Evolutionary conservation across 30 jellyfish, hydroid and myxozoan species (phyloP), one percentile per base, ranked within the genome.

Genomic region (Sanderia malayensis): DNA sequence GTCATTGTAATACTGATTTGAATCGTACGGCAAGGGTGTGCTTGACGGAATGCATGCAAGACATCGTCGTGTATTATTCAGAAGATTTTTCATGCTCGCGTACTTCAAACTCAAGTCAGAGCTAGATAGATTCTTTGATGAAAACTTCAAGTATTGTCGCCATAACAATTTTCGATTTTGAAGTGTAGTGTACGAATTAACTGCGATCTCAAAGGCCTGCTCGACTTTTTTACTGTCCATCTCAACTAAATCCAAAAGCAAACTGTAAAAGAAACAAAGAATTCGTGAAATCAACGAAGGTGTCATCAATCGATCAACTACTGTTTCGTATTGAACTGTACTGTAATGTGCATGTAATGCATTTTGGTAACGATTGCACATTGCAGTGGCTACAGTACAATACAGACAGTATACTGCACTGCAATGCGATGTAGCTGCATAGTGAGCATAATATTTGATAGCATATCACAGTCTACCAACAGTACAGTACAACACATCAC

Each of bases 181-280:
- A 30, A 73, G 58, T 3, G 85, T 30, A 9, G 94, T 86, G 85
- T 86, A 86, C 32, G 73, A 44, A 67, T 82, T 84, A 24, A 89
- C 93, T 2, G 97, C 97, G 17, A 67, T 27, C 53, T 82, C 94
- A 28, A 66, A 89, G n/a, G 95, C 94, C 67, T 89, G 95, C 29
- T 89, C 97, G 2, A 65, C 82, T 1, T 87, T 82, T 0, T 92
- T 29, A 24, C 41, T 18, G 67, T 47, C 73, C 11, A 66, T 15
- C 23, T 84, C 52, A 0, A 61, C 62, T 1, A 86, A 58, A 26
- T 79, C 82, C 73, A 79, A 58, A 59, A 86, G 89, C 55, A 86
- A 70, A 66, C 96, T 86, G 73, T 15, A 46, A 44, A 46, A 26
- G 37, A 53, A 20, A 9, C n/a, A 20, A 13, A 47, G n/a, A 61